Evolutionary conservation across 2,888 invertebrate genomes (phyloP).

Genomic region (Ferrisia virgata): DNA sequence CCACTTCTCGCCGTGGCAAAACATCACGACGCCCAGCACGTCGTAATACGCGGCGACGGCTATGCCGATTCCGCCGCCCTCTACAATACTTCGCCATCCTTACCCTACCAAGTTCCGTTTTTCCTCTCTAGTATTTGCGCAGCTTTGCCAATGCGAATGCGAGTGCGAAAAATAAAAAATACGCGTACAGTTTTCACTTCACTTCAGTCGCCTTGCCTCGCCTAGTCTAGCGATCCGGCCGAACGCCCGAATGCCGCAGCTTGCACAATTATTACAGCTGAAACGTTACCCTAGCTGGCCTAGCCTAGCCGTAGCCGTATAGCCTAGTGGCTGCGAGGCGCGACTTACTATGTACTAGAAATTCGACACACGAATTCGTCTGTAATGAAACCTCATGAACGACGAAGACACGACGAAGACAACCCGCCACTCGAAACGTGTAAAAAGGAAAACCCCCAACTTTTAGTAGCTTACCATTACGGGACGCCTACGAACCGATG

Average conservation of each 20-base stretch:
- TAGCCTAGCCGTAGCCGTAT: neutral
- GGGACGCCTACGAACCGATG: neutral
- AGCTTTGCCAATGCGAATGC: no score
- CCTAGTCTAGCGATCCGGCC: neutral
- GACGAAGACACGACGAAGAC: neutral
- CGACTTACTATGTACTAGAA: no score
- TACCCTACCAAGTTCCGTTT: neutral
- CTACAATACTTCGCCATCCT: no score
- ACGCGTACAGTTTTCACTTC: no score
- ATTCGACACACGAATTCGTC: neutral
- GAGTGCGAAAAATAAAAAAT: neutral
- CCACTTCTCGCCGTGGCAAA: neutral
- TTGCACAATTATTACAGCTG: neutral
- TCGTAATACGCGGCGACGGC: neutral
- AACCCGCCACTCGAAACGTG: no score
- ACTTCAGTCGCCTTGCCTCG: neutral
- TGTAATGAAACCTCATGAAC: neutral
- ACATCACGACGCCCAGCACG: neutral
- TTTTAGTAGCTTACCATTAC: neutral
- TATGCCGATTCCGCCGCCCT: neutral
- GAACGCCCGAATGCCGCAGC: neutral
- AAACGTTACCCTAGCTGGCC: neutral
- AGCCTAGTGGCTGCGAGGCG: no score
- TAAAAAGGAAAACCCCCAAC: neutral
- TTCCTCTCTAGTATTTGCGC: conserved; percentile 1